phyloP scores from a whole-genome alignment of 2,113 vertebrate genomes.

The Pardalotus punctatus region DNA sequence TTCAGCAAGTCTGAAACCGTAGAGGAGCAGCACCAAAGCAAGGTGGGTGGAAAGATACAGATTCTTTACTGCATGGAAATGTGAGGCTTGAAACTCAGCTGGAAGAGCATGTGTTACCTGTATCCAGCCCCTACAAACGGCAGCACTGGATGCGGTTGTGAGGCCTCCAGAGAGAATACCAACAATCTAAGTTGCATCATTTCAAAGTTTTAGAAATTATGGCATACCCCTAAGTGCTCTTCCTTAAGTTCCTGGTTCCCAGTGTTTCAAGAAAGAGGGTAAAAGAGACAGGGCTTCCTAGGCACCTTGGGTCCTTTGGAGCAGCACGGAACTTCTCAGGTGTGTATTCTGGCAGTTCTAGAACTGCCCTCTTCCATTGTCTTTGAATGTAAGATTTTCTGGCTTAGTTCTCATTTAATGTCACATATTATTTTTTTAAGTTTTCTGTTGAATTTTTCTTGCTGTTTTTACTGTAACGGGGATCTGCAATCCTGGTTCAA shows the following conservation, averaged over 20 bases:
- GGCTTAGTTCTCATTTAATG: neutral
- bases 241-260: neutral
- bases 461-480: neutral
- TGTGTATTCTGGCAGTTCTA: neutral
- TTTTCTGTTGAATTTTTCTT: neutral
- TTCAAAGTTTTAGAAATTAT: neutral
- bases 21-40: conserved; percentile 72
- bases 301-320: neutral
- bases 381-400: neutral
- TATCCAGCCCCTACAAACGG: neutral
- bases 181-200: neutral
- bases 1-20: conserved; percentile 40
- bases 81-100: neutral
- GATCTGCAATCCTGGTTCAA: neutral
- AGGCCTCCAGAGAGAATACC: neutral
- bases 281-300: neutral
- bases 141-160: neutral
- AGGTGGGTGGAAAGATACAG: conserved; percentile 58
- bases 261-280: neutral
- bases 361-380: neutral
- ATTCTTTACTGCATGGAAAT: neutral
- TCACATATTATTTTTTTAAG: neutral
- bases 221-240: neutral
- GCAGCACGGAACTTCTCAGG: neutral
- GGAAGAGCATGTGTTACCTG: neutral